These are phyloP conservation scores for Drosophila prosaltans DNA, from an alignment of 1,140 invertebrate species.

Conservation along the genomic window DNA sequence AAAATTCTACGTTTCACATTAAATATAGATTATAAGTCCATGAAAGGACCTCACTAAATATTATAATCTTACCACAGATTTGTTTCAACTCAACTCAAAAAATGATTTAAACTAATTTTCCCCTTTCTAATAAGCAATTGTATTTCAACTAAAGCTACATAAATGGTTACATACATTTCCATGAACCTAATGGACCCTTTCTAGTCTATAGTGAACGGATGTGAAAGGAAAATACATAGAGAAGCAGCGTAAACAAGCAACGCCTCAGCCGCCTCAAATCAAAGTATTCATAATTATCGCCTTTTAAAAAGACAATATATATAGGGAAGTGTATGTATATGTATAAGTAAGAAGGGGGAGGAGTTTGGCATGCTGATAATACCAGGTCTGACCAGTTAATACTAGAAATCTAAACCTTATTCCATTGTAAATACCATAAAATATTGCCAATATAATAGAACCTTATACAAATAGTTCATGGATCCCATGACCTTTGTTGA, in stretches of 20 bases:
- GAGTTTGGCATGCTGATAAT: conserved; percentile 57
- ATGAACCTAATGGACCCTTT: not conserved
- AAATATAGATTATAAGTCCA: too few relatives aligned
- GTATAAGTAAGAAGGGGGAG: not conserved
- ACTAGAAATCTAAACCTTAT: conserved; percentile 52
- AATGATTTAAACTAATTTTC: too few relatives aligned
- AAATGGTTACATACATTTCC: not conserved
- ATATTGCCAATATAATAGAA: conserved; percentile 9
- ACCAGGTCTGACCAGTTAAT: conserved; percentile 50
- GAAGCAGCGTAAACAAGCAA: conserved; percentile 8
- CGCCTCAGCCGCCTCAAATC: not conserved
- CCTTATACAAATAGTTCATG: not conserved
- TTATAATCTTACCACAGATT: too few relatives aligned
- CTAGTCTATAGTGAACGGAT: not conserved
- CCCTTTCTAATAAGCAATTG: too few relatives aligned
- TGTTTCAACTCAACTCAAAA: too few relatives aligned
- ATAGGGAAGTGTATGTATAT: not conserved
- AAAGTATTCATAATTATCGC: conserved; percentile 15
- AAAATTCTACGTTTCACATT: too few relatives aligned
- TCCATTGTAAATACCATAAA: not conserved
- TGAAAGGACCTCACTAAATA: too few relatives aligned
- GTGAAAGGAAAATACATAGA: conserved; percentile 5
- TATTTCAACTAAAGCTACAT: too few relatives aligned
- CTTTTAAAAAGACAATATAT: conserved; percentile 36
- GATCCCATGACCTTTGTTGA: not conserved